Evolutionary conservation across 2,888 invertebrate genomes (phyloP), one percentile per base, ranked within the genome.

Genomic region (Mythimna impura): DNA sequence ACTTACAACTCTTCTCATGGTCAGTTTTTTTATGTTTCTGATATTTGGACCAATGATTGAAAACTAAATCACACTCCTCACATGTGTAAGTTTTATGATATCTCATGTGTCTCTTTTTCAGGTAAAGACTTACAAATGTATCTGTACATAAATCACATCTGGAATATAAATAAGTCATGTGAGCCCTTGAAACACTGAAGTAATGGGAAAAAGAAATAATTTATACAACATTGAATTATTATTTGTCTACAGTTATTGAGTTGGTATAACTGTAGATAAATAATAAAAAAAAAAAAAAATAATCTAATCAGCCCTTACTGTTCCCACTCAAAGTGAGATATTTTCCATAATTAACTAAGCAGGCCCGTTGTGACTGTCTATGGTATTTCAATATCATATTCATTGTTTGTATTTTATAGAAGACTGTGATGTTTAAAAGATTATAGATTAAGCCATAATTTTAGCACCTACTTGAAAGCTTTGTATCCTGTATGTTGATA

Each of bases 141-240:
- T 93, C 94, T 1, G 89, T 80, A 81, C 97, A 97, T 30, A 95
- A 89, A 7, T 95, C 91, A 87, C 97, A 97, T 30, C 96, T 97
- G 86, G 76, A 96, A 91, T n/a, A 60, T 61, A 82, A 80, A 52
- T 20, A 8, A 52, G 25, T 62, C 52, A 74, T 12, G 54, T 61
- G 7, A 61, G 61, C 25, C 17, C 66, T 12, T n/a, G 12, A 12
- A 63, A 2, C 22, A 22, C 17, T 55, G 30, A 65, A 65, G 40
- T 9, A 3, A 30, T 30, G 25, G 17, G 12, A 34, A 30, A 7
- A 8, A 14, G 3, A 22, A 66, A 55, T 4, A 12, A 17, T n/a
- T 40, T 30, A 54, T 8, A 9, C 10, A 25, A 14, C 3, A 63
- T 6, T 57, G 22, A 69, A 54, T 40, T 30, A 14, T n/a, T 65